A percentile compares a stretch with the other conserved stretches of the same genome.
Evolutionary conservation across 2,888 invertebrate species (phyloP).

Genomic region (Catotricha subobsoleta): DNA sequence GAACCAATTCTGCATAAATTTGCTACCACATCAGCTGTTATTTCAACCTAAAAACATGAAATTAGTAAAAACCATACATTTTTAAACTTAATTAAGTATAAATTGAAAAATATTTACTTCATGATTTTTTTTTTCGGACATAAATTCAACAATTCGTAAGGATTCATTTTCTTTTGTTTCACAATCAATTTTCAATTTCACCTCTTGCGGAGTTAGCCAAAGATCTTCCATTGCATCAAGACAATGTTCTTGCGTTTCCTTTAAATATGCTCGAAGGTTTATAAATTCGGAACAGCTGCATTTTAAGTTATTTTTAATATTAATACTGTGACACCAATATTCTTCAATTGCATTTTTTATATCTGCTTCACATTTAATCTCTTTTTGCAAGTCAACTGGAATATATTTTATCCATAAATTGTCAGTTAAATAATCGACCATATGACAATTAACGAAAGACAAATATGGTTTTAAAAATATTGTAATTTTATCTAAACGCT

Average conservation of each 20-base stretch:
- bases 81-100: neutral
- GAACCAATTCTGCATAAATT: slow-evolving; percentile 28
- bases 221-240: slow-evolving; percentile 19
- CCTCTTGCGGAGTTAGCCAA: slow-evolving; percentile 30
- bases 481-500: slow-evolving; percentile 33
- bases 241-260: neutral
- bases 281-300: slow-evolving; percentile 1
- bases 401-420: slow-evolving; percentile 44
- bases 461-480: slow-evolving; percentile 39
- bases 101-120: no score
- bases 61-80: neutral
- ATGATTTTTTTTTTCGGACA: slow-evolving; percentile 65
- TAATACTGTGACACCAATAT: slow-evolving; percentile 30
- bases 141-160: slow-evolving; percentile 42
- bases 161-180: slow-evolving; percentile 11
- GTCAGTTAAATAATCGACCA: slow-evolving; percentile 54
- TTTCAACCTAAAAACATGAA: slow-evolving; percentile 35
- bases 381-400: slow-evolving; percentile 33
- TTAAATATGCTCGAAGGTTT: slow-evolving; percentile 5
- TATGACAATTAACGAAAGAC: slow-evolving; percentile 54
- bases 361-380: slow-evolving; percentile 29
- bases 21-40: slow-evolving; percentile 41
- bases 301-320: slow-evolving; percentile 5
- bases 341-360: slow-evolving; percentile 30
- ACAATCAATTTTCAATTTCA: slow-evolving; percentile 21